Evolutionary conservation across 2,888 invertebrate genomes (phyloP).

Genomic region (Lepetodrilus schrolli): DNA sequence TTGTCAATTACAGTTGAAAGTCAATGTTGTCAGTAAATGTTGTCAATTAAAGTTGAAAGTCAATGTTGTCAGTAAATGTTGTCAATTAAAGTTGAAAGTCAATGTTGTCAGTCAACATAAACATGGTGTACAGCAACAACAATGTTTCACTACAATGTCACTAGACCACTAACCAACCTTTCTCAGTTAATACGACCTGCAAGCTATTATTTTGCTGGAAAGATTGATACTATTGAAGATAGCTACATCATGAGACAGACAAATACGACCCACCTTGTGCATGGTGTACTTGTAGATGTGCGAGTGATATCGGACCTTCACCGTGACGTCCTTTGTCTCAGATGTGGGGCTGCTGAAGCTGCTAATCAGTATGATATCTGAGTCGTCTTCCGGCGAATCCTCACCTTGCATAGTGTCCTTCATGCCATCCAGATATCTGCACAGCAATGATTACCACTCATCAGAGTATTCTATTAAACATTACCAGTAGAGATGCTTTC

Average conservation of each 20-base stretch:
- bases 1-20: no score
- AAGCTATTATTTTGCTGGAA: not conserved
- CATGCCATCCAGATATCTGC: not conserved
- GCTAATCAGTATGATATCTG: not conserved
- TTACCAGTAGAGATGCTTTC: no score
- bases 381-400: not conserved
- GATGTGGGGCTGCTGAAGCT: not conserved
- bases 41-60: no score
- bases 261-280: not conserved
- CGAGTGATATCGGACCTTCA: not conserved
- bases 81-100: no score
- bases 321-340: not conserved
- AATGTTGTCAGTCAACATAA: no score
- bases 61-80: no score
- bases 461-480: no score
- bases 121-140: not conserved
- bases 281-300: slow-evolving; percentile 6
- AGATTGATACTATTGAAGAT: not conserved
- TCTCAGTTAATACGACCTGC: not conserved
- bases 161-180: no score
- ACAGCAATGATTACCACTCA: no score
- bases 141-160: not conserved
- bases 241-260: not conserved
- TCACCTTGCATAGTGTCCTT: not conserved
- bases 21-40: no score